Conservation (phyloP, 2,113 vertebrate genomes). For the Eptesicus fuscus region DNA sequence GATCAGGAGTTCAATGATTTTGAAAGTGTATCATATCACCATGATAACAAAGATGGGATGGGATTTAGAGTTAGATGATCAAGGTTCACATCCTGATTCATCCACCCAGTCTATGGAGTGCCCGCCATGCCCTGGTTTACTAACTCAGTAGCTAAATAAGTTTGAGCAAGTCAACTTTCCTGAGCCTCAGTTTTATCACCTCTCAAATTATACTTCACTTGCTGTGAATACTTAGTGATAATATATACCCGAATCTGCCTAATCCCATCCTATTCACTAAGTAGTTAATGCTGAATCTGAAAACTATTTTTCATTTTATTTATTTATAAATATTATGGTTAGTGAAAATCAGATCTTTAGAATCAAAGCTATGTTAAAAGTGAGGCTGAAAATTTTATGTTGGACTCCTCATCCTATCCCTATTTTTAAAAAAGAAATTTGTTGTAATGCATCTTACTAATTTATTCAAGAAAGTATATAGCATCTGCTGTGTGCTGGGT, state of each 20-base stretch:
- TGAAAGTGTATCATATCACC: background rate
- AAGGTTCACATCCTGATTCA: background rate
- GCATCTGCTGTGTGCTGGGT: background rate
- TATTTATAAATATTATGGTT: background rate
- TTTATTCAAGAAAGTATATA: slow-evolving; percentile 5
- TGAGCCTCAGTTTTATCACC: background rate
- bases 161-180: background rate
- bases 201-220: slow-evolving; percentile 15
- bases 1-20: background rate
- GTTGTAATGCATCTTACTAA: background rate
- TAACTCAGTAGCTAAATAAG: background rate
- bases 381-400: background rate
- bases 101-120: background rate
- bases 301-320: background rate
- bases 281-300: background rate
- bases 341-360: background rate
- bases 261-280: background rate
- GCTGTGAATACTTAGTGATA: slow-evolving; percentile 1
- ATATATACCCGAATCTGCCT: background rate
- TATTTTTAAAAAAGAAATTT: background rate
- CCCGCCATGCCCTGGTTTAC: background rate
- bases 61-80: background rate
- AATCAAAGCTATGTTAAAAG: slow-evolving; percentile 20
- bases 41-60: background rate
- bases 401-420: background rate